Conservation (phyloP, 1,140 invertebrate species). For the Polypedilum pembai region DNA sequence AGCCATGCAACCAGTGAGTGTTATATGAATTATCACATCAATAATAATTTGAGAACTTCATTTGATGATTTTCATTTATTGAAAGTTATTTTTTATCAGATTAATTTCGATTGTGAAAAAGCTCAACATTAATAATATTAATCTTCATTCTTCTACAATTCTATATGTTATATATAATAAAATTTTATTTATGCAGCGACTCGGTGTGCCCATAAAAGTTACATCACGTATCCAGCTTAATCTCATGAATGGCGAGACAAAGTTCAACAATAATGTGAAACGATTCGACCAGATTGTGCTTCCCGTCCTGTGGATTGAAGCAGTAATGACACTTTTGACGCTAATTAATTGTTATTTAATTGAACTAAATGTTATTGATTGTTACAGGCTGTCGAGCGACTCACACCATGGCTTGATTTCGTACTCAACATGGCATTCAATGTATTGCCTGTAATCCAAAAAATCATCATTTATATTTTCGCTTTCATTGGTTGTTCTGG, state of each 20-base stretch:
- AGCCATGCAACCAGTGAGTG: slow-evolving; percentile 51
- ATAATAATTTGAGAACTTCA: background rate
- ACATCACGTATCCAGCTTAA: slow-evolving; percentile 59
- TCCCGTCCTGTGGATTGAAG: slow-evolving; percentile 58
- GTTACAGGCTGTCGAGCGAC: slow-evolving; percentile 36
- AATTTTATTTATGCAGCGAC: slow-evolving; percentile 41
- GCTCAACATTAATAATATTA: background rate
- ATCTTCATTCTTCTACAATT: slow-evolving; percentile 20
- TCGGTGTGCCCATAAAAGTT: slow-evolving; percentile 53
- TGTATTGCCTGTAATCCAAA: slow-evolving; percentile 40
- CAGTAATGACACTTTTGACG: slow-evolving; percentile 45
- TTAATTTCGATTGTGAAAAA: background rate
- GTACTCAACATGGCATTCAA: slow-evolving; percentile 39
- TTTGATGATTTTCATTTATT: background rate
- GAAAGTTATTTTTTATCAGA: background rate
- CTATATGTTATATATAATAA: slow-evolving; percentile 24
- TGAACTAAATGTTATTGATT: background rate
- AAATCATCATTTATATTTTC: slow-evolving; percentile 40
- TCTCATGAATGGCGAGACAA: slow-evolving; percentile 52
- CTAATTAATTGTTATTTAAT: background rate
- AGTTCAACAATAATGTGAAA: slow-evolving; percentile 47
- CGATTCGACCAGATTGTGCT: slow-evolving; percentile 54
- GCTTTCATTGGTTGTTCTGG: slow-evolving; percentile 41
- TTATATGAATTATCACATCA: background rate
- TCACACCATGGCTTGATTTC: slow-evolving; percentile 37